phyloP scores from a whole-genome alignment of 2,797 vertebrate genomes.

The Falco novaeseelandiae region DNA sequence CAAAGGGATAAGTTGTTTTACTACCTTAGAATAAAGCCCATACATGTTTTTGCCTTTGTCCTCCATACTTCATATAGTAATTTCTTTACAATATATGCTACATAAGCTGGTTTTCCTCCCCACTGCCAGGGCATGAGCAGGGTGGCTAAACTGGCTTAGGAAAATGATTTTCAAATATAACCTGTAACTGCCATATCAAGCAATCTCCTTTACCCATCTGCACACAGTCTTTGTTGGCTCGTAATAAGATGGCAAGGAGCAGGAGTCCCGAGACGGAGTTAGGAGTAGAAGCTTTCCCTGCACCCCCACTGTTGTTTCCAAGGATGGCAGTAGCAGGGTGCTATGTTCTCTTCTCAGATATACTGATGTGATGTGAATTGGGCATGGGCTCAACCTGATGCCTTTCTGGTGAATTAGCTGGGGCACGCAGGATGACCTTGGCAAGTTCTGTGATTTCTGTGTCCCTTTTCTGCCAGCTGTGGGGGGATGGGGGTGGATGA shows the following conservation, averaged over 20 bases:
- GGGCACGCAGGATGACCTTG: not conserved
- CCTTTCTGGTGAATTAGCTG: not conserved
- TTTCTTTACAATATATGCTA: not conserved
- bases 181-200: not conserved
- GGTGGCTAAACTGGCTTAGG: not conserved
- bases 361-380: rapidly evolving
- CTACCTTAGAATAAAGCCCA: not conserved
- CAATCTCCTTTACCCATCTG: not conserved
- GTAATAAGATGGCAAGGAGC: not conserved
- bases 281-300: not conserved
- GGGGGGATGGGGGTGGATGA: not conserved
- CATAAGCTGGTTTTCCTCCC: not conserved
- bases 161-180: not conserved
- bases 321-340: not conserved
- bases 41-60: not conserved
- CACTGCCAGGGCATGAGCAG: not conserved
- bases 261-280: not conserved
- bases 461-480: not conserved
- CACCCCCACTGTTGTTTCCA: not conserved
- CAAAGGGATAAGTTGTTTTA: not conserved
- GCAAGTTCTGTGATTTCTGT: not conserved
- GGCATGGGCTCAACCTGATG: not conserved
- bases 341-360: not conserved
- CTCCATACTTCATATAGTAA: not conserved
- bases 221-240: not conserved